A percentile compares a stretch with the other conserved stretches of the same genome.
Evolutionary conservation across 2,888 invertebrate genomes (phyloP).

Genomic region (Drosophila subquinaria): DNA sequence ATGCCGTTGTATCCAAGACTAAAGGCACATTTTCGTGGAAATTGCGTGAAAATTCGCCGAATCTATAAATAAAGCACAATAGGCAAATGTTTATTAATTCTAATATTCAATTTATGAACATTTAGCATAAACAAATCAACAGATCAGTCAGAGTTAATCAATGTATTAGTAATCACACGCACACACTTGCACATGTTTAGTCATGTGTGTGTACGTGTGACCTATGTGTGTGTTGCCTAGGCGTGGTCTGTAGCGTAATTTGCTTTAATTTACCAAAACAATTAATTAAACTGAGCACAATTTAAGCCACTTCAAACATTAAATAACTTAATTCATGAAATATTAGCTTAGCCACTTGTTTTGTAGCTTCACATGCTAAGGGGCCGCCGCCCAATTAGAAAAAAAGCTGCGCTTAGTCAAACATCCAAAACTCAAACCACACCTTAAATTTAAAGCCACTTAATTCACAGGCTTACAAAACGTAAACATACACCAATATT

Average conservation of each 20-base stretch:
- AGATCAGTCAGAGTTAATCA: constrained; percentile 24
- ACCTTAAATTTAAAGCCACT: constrained; percentile 61
- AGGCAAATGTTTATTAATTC: constrained; percentile 55
- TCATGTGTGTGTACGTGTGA: constrained; percentile 22
- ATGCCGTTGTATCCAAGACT: constrained; percentile 42
- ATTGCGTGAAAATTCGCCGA: constrained; percentile 43
- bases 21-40: constrained; percentile 73
- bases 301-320: background rate
- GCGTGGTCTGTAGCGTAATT: constrained; percentile 59
- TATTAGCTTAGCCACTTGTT: background rate
- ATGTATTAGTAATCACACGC: constrained; percentile 43
- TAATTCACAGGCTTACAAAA: background rate
- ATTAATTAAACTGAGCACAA: constrained; percentile 10
- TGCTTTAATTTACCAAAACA: constrained; percentile 7
- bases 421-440: constrained; percentile 55
- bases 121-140: constrained; percentile 60
- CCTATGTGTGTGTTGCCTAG: constrained; percentile 42
- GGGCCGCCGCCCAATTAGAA: constrained; percentile 50
- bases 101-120: constrained; percentile 44
- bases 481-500: background rate
- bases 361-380: background rate
- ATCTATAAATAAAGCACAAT: constrained; percentile 61
- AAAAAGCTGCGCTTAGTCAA: constrained; percentile 57
- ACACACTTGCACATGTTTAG: constrained; percentile 15
- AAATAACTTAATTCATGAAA: background rate